Base-by-base conservation (phyloP, 2,797 vertebrate genomes). In the Pseudotriccus pelzelni region DNA sequence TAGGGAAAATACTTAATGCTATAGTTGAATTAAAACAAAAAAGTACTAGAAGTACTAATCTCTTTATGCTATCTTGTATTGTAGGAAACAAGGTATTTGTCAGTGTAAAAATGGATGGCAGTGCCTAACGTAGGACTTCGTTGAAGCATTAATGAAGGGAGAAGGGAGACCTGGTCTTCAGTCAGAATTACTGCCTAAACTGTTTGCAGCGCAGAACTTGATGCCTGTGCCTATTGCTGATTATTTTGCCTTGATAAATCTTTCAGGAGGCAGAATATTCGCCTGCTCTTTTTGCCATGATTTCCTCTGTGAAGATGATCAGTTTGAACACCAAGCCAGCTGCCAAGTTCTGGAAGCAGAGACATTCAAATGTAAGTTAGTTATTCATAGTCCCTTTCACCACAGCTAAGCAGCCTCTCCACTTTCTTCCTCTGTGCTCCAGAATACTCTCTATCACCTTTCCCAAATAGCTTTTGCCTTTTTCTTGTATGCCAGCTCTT, bases 251-350 rank as follows among this genome's bases (percentile, higher is more conserved):
- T 85, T 73, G 64, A 59, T 94, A 50, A 90, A 93, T 90, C 60
- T 92, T 91, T 82, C 52, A 99, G 99, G 99, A 80, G 99, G 99
- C 25, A 98, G 99, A 90, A 99, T 99, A 97, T 99, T 99, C 49
- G 98, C 99, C 88, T 99, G 99, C 86, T 99, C 99, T 78, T 99
- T 99, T 96, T 99, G 99, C 94, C 98, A 98, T 34, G 99, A 99
- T 97, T 99, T 99, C 97, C 97, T 99, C 66, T 99, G 99, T 95
- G 99, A 99, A 98, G 99, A 99, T 93, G 99, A 99, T 98, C 99
- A 99, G 93, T 99, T 99, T 98, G 99, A 99, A 87, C 99, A 99
- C 96, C 99, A 99, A 98, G 99, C 99, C 60, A 99, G 99, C 97
- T 99, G 99, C 97, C 99, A 99, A 94, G 97, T 99, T 95, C 97